phyloP scores from a whole-genome alignment of 2,113 vertebrate genomes.

The Cettia cetti region DNA sequence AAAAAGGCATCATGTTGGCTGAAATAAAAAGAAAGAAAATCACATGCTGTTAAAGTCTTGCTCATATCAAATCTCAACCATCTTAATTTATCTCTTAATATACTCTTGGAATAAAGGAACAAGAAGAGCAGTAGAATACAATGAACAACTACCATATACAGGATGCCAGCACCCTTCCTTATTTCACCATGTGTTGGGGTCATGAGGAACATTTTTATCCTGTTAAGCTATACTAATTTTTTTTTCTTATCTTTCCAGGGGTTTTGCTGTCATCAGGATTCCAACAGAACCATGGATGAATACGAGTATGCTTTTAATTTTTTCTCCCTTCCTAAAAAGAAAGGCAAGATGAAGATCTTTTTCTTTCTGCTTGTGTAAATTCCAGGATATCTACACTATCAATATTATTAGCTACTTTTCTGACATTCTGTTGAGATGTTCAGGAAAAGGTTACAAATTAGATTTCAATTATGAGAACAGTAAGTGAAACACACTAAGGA shows the following conservation, averaged over 20 bases:
- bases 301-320: background rate
- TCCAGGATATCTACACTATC: background rate
- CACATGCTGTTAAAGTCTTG: background rate
- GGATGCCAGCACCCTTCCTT: background rate
- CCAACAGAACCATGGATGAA: background rate
- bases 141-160: background rate
- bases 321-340: background rate
- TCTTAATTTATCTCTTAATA: background rate
- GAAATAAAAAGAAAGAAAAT: background rate
- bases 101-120: background rate
- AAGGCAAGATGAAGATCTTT: background rate
- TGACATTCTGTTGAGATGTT: background rate
- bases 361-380: background rate
- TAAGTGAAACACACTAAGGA: background rate
- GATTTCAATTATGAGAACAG: background rate
- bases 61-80: background rate
- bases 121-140: background rate
- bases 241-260: background rate
- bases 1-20: background rate
- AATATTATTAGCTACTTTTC: background rate
- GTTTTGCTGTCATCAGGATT: background rate
- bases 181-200: background rate
- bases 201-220: background rate
- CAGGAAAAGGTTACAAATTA: background rate
- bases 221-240: background rate